Evolutionary conservation across 2,113 vertebrate species (phyloP), one percentile per base, ranked within the genome.

Genomic region (Actenoides hombroni): DNA sequence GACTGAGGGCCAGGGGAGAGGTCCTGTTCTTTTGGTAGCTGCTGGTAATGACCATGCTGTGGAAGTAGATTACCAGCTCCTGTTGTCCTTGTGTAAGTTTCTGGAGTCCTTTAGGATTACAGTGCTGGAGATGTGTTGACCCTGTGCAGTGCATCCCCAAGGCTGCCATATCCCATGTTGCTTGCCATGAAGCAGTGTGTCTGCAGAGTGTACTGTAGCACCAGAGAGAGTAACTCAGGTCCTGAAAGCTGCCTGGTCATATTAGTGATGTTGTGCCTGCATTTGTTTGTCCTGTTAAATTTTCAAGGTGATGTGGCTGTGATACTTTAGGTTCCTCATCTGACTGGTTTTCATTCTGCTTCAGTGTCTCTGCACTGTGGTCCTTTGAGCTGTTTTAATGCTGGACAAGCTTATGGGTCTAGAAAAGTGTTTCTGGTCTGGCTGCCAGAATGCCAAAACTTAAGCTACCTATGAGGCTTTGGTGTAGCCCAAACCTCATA

Each of bases 131-230:
- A 13, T 61, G 16, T 16, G 29, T 26, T 67, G 40, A 37, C 9
- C 9, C 26, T 48, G 31, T 53, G 48, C 25, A 33, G 16, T 21
- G 48, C 11, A 7, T 65, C 19, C 26, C 54, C 23, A 39, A 23
- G 35, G 26, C 29, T 44, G 33, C 26, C 33, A 63, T 46, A 23
- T 70, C 65, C 18, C 35, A 29, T 12, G 48, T 24, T 69, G 48
- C 16, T 39, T 29, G 25, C 25, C 35, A 2, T 46, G 28, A 49
- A 33, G 19, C 26, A 15, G 3, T 37, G 28, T 18, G n/a, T 65
- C 49, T 69, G 4, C 25, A 18, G 49, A 46, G 20, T 9, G 3
- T 42, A 20, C 5, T 0, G 0, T 46, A 53, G 59, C n/a, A 53
- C 16, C 17, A 48, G 44, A 8, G 5, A 20, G n/a, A 29, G 26